Conservation (phyloP, 1,140 invertebrate genomes). For the Hetaerina americana region DNA sequence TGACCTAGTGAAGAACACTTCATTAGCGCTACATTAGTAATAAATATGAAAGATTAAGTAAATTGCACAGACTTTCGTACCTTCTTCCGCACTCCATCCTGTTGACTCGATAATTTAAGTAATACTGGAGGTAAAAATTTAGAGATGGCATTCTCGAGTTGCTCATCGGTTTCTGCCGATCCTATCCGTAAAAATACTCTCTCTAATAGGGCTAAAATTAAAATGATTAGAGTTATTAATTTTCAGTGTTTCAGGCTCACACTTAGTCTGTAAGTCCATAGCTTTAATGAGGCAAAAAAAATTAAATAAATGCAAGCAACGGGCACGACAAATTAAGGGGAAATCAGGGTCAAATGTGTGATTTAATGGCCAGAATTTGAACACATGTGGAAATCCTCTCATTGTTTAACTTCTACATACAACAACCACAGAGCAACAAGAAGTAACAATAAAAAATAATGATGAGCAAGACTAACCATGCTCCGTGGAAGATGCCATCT, state of each 20-base stretch:
- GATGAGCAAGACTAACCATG: not conserved
- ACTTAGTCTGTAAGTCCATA: not conserved
- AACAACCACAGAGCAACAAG: too few species aligned
- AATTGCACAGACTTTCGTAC: conserved; percentile 49
- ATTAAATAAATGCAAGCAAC: too few species aligned
- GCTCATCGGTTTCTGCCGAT: conserved; percentile 75
- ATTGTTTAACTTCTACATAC: too few species aligned
- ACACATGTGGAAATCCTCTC: too few species aligned
- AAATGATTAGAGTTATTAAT: not conserved
- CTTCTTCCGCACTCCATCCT: conserved; percentile 75
- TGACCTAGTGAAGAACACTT: conserved; percentile 43
- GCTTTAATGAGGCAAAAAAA: too few species aligned
- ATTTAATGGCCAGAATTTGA: too few species aligned
- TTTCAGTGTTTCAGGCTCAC: not conserved
- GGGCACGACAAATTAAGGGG: too few species aligned
- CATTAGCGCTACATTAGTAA: conserved; percentile 6
- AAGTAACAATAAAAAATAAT: too few species aligned
- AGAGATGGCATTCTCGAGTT: conserved; percentile 63
- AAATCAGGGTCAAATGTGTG: too few species aligned
- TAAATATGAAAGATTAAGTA: not conserved
- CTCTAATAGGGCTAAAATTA: conserved; percentile 57
- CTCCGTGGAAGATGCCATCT: not conserved
- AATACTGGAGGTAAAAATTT: conserved; percentile 84
- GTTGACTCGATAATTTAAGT: conserved; percentile 69
- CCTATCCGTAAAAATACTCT: conserved; percentile 78